Evolutionary conservation across 92 coral and sea anemone genomes (phyloP).

Genomic region (Porites divaricata): DNA sequence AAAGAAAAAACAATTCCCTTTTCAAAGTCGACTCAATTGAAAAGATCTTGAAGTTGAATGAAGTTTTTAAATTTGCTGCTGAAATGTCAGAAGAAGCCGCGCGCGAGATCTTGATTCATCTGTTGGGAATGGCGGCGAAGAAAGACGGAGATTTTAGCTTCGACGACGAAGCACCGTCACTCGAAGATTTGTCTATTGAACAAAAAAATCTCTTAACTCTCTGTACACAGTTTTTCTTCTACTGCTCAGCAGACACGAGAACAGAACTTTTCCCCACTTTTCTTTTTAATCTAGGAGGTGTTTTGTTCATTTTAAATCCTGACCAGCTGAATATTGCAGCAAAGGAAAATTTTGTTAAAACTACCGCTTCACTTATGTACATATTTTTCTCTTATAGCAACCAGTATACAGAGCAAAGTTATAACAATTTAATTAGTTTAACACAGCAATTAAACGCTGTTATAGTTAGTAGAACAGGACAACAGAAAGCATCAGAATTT

Average conservation of each 20-base stretch:
- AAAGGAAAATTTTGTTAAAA: not conserved
- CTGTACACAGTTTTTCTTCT: not conserved
- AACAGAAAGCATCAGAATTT: conserved; percentile 12
- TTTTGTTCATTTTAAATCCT: not conserved
- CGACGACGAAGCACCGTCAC: too few species aligned
- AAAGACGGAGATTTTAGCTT: too few species aligned
- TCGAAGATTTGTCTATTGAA: too few species aligned
- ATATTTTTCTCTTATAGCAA: not conserved
- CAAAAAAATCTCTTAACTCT: not conserved
- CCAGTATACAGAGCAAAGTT: not conserved
- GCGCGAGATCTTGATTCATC: not conserved
- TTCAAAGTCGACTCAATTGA: not conserved
- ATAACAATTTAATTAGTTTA: not conserved
- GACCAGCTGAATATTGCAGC: conserved; percentile 8
- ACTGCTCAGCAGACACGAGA: not conserved
- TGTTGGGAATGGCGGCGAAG: not conserved
- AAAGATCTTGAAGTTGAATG: not conserved
- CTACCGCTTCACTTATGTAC: not conserved
- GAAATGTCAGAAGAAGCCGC: conserved; percentile 12
- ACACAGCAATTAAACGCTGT: not conserved
- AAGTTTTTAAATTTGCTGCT: not conserved
- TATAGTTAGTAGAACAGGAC: conserved; percentile 12
- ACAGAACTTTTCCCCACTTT: not conserved
- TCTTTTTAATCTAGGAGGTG: not conserved
- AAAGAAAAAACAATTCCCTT: not conserved